Conservation (phyloP, 2,797 vertebrate genomes). For the Molossus molossus region DNA sequence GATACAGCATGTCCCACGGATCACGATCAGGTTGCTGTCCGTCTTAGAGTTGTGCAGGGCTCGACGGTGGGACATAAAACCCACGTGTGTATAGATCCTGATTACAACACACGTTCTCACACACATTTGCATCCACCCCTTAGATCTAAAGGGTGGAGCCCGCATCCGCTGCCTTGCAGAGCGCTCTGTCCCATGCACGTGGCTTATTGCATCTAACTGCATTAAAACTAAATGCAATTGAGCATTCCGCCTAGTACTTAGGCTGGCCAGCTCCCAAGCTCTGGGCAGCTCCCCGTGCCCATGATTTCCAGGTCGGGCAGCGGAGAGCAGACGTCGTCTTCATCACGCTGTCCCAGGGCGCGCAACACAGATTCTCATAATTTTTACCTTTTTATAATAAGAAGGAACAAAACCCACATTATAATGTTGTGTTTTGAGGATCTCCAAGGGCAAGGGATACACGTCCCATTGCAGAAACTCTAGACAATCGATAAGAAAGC, state of each 20-base stretch:
- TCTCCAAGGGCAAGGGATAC: background rate
- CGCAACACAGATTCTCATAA: background rate
- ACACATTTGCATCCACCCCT: background rate
- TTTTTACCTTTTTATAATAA: conserved; percentile 6
- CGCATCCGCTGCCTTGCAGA: background rate
- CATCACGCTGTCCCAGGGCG: background rate
- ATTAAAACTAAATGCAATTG: background rate
- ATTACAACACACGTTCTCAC: background rate
- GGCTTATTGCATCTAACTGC: background rate
- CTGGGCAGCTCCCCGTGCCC: background rate
- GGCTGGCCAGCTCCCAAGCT: background rate
- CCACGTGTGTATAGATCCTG: background rate
- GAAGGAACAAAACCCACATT: background rate
- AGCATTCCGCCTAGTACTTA: background rate
- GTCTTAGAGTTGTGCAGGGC: background rate
- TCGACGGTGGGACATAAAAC: background rate
- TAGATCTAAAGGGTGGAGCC: background rate
- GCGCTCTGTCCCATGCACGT: background rate
- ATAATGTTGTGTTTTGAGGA: conserved; percentile 5
- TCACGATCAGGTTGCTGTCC: background rate
- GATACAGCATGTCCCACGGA: background rate
- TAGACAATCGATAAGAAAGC: conserved; percentile 55
- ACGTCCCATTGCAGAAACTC: conserved; percentile 36
- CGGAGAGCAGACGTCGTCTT: background rate
- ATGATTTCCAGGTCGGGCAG: background rate